Evolutionary conservation across 2,113 vertebrate species (phyloP).

Genomic region (Lepidothrix coronata): DNA sequence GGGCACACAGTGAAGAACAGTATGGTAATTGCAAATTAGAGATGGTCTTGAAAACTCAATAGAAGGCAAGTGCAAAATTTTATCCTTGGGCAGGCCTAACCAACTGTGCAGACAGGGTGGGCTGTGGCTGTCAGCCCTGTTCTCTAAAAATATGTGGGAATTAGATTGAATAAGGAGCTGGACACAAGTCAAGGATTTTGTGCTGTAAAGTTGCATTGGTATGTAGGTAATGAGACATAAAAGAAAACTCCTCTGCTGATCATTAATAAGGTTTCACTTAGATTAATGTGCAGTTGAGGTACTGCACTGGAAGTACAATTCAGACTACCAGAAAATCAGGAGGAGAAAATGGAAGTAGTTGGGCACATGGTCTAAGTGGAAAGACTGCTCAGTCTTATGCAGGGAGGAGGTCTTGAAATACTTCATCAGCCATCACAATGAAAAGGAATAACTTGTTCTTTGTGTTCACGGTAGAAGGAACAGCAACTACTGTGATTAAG

Average conservation of each 20-base stretch:
- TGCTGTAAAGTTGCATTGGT: neutral
- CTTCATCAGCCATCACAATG: neutral
- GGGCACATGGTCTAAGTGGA: neutral
- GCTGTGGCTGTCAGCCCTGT: neutral
- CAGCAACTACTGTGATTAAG: neutral
- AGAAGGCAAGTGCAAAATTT: neutral
- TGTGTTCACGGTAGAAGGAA: neutral
- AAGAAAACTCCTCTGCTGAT: neutral
- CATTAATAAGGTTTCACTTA: neutral
- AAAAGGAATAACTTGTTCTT: neutral
- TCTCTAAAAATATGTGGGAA: neutral
- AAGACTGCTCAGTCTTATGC: neutral
- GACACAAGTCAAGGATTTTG: neutral
- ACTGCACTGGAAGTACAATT: neutral
- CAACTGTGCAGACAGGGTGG: neutral
- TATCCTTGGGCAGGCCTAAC: neutral
- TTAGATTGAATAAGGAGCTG: neutral
- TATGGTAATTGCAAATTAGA: neutral
- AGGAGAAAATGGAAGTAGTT: neutral
- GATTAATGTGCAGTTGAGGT: neutral
- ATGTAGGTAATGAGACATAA: neutral
- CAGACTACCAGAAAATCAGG: neutral
- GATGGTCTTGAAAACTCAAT: rapidly evolving
- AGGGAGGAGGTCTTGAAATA: neutral
- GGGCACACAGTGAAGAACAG: neutral